Evolutionary conservation across 2,888 invertebrate species (phyloP), one percentile per base, ranked within the genome.

Genomic region (Acronicta alni): DNA sequence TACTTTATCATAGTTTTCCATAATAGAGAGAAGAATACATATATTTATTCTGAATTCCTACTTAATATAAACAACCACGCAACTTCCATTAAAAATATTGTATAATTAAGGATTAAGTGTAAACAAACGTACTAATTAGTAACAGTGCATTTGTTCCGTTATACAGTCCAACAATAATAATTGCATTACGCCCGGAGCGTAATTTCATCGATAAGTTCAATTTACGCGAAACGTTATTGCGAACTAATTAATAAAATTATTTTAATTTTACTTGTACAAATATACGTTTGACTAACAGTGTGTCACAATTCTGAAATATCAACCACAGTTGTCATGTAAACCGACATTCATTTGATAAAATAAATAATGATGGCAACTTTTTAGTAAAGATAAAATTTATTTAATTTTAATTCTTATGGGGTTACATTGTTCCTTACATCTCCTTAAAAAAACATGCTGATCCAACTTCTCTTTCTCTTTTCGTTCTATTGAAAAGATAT

Each of bases 241-340:
- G 65, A 76, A 79, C 79, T 83, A 86, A 88, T 88, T 88, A 87
- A 86, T 87, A 76, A 81, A 84, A 87, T 88, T 84, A 87, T 85
- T 86, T 86, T 75, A 82, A 87, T 84, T 83, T 82, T 69, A 77
- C 77, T 75, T 77, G 67, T 67, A 58, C 68, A 75, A 79, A 77
- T 66, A 75, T 74, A 61, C 30, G 26, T 16, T 49, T 75, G 69
- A 74, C 75, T 78, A 78, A 75, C 77, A 82, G 81, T 80, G 77
- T 77, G 77, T 81, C 80, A 80, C 64, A 67, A 67, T 70, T 77
- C 44, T 55, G 66, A 67, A 63, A 49, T 77, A 75, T 74, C 44
- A 61, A 38, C 44, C 47, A 52, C 35, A 51, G 38, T 44, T 65
- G 63, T 64, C 61, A 57, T 57, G 37, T 57, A 54, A 59, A 46